Evolutionary conservation across 2,797 vertebrate species (phyloP).

Genomic region (Betta splendens): DNA sequence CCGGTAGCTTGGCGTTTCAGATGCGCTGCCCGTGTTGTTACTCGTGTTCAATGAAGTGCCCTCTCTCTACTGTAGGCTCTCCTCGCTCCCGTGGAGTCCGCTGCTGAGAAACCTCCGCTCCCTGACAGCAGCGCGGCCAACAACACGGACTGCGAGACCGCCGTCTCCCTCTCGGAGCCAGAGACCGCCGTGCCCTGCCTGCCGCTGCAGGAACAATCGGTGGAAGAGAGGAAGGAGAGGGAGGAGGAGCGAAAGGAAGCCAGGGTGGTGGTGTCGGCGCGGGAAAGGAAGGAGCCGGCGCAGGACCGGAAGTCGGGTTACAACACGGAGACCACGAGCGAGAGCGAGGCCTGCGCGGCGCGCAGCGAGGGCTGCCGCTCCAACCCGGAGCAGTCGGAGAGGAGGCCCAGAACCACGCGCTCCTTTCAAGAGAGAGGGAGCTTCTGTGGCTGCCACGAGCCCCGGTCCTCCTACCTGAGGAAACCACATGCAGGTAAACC

Average conservation of each 20-base stretch:
- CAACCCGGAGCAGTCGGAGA: slow-evolving; percentile 73
- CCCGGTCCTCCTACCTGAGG: slow-evolving; percentile 78
- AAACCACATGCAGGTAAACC: slow-evolving; percentile 80
- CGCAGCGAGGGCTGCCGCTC: slow-evolving; percentile 76
- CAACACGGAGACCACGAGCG: slow-evolving; percentile 74
- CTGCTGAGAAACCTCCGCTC: slow-evolving; percentile 67
- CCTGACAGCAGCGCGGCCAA: slow-evolving; percentile 75
- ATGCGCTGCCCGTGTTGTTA: slow-evolving; percentile 4
- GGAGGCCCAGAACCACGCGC: slow-evolving; percentile 65
- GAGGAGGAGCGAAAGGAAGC: slow-evolving; percentile 69
- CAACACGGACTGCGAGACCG: slow-evolving; percentile 69
- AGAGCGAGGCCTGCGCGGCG: slow-evolving; percentile 64
- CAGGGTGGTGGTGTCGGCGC: slow-evolving; percentile 32
- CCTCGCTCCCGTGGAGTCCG: slow-evolving; percentile 75
- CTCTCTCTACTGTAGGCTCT: slow-evolving; percentile 67
- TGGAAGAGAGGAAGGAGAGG: slow-evolving; percentile 70
- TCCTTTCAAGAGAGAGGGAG: slow-evolving; percentile 76
- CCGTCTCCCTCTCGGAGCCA: slow-evolving; percentile 70
- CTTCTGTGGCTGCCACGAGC: slow-evolving; percentile 77
- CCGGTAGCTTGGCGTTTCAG: not conserved
- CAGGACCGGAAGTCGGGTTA: slow-evolving; percentile 54
- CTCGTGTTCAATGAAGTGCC: slow-evolving; percentile 17
- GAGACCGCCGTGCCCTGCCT: slow-evolving; percentile 71
- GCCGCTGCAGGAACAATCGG: slow-evolving; percentile 64
- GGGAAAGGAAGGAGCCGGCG: slow-evolving; percentile 38